phyloP scores from a whole-genome alignment of 2,797 vertebrate genomes.

The Lagocephalus sceleratus region DNA sequence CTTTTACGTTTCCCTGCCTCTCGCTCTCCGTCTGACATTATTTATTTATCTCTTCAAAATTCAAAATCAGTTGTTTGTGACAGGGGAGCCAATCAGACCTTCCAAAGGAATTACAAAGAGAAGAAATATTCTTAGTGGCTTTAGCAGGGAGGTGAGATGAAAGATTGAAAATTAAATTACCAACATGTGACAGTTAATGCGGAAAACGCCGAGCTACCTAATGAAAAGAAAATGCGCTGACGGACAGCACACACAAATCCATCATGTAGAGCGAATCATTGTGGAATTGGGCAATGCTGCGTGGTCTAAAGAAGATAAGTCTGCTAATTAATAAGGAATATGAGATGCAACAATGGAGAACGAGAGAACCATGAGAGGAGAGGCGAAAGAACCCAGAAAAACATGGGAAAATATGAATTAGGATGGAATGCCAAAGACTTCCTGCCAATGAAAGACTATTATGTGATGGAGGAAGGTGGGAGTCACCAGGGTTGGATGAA shows the following conservation, averaged over 20 bases:
- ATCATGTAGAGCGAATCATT: constrained; percentile 26
- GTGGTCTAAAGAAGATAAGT: not conserved
- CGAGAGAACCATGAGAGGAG: constrained; percentile 5
- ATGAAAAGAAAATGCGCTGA: constrained; percentile 29
- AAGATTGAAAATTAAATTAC: constrained; percentile 42
- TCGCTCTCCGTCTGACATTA: no score
- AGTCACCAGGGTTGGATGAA: constrained; percentile 1
- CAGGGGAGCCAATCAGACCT: constrained; percentile 42
- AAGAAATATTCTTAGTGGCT: constrained; percentile 16
- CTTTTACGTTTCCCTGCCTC: not conserved
- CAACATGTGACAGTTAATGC: constrained; percentile 32
- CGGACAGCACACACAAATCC: constrained; percentile 12
- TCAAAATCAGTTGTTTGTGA: constrained; percentile 49
- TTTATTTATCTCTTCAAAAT: constrained; percentile 35
- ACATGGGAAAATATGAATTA: constrained; percentile 24
- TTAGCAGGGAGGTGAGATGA: constrained; percentile 37
- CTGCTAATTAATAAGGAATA: not conserved
- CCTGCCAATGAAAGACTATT: constrained; percentile 10
- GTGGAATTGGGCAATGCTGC: constrained; percentile 2
- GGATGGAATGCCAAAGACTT: constrained; percentile 12
- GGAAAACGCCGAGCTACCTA: constrained; percentile 33
- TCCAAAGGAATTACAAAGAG: constrained; percentile 13
- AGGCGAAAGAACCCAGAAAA: not conserved
- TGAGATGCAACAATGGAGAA: not conserved
- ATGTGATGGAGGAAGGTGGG: constrained; percentile 22